phyloP scores from a whole-genome alignment of 2,888 invertebrate species.

The Cryptocephalus moraei region DNA sequence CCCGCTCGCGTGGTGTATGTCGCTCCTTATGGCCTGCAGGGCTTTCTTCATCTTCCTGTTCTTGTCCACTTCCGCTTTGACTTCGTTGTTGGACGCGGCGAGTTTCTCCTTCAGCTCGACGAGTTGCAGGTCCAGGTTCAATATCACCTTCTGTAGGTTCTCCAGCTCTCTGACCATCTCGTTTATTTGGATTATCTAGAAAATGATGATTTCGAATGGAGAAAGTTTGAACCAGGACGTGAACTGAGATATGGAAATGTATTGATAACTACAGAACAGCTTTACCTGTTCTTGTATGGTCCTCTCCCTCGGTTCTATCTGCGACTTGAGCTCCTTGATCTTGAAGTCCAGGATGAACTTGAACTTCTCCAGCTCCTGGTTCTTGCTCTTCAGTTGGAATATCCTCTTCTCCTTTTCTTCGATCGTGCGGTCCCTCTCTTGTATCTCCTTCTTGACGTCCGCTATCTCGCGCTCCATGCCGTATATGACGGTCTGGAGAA shows the following conservation, averaged over 20 bases:
- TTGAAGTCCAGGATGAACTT: slow-evolving; percentile 85
- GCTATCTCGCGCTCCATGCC: slow-evolving; percentile 67
- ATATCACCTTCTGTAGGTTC: slow-evolving; percentile 64
- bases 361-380: slow-evolving; percentile 82
- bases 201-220: not conserved
- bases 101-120: slow-evolving; percentile 70
- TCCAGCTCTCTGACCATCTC: slow-evolving; percentile 79
- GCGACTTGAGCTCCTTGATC: slow-evolving; percentile 69
- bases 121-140: slow-evolving; percentile 57
- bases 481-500: slow-evolving; percentile 55
- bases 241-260: not conserved
- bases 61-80: slow-evolving; percentile 52
- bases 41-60: slow-evolving; percentile 52
- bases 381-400: slow-evolving; percentile 72
- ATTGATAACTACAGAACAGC: no score
- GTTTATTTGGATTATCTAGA: slow-evolving; percentile 47
- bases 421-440: slow-evolving; percentile 73
- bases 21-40: slow-evolving; percentile 66
- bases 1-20: slow-evolving; percentile 69
- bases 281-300: slow-evolving; percentile 73
- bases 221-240: no score
- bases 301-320: slow-evolving; percentile 77
- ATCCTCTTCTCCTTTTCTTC: slow-evolving; percentile 79
- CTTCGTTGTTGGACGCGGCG: slow-evolving; percentile 58
- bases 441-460: slow-evolving; percentile 74